Percentiles rank a stretch among this genome's conserved stretches.
phyloP scores from a whole-genome alignment of 2,888 invertebrate species.

The Cenopis cana region DNA sequence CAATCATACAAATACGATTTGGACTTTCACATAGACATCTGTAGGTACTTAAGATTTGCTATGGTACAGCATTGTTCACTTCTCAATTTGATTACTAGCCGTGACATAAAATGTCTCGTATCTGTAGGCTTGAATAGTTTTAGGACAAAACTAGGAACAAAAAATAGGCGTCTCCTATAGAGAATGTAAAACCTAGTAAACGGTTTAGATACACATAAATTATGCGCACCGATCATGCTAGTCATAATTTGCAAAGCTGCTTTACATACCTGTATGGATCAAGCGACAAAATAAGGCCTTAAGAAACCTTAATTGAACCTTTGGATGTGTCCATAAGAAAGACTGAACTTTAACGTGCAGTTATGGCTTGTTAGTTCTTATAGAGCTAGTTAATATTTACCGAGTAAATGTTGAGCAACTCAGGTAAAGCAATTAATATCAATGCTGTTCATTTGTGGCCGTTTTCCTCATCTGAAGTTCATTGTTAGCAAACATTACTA shows the following conservation, averaged over 20 bases:
- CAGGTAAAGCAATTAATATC: conserved; percentile 27
- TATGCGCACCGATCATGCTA: too few species aligned
- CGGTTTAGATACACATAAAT: too few species aligned
- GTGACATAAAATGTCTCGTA: conserved; percentile 1
- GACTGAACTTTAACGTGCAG: not conserved
- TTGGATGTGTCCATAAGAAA: too few species aligned
- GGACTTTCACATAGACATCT: conserved; percentile 61
- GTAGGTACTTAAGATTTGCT: conserved; percentile 52
- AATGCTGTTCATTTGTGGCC: conserved; percentile 29
- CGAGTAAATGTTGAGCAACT: conserved; percentile 29
- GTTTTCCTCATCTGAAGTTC: conserved; percentile 31
- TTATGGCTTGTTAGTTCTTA: not conserved
- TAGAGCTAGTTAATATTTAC: conserved; percentile 2
- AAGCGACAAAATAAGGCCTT: too few species aligned
- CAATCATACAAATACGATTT: conserved; percentile 47
- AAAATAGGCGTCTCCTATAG: too few species aligned
- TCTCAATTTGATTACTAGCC: conserved; percentile 12
- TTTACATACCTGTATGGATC: too few species aligned
- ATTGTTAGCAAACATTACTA: conserved; percentile 15
- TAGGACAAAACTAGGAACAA: not conserved
- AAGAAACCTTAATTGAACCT: too few species aligned
- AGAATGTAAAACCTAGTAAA: too few species aligned
- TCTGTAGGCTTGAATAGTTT: not conserved
- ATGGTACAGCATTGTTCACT: conserved; percentile 49
- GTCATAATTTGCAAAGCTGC: too few species aligned